Percentiles rank a stretch among this genome's conserved stretches.
phyloP scores from a whole-genome alignment of 1,140 invertebrate genomes.

The Littorina saxatilis region DNA sequence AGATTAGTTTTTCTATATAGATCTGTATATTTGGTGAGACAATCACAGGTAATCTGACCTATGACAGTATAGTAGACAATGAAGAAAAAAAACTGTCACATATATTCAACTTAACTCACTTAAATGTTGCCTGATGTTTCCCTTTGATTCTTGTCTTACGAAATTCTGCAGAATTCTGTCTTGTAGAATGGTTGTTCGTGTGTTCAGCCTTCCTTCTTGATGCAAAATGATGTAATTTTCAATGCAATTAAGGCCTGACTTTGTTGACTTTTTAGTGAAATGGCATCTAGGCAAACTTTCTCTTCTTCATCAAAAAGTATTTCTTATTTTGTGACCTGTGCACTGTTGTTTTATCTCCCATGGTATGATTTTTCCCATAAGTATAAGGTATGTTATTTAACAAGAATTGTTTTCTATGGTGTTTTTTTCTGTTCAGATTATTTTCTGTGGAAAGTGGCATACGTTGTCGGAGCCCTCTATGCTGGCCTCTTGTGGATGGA shows the following conservation, averaged over 20 bases:
- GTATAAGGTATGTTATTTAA: too few species aligned
- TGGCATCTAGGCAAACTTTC: neutral
- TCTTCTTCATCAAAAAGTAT: neutral
- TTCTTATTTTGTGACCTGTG: neutral
- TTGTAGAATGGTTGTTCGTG: too few species aligned
- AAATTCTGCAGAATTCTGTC: too few species aligned
- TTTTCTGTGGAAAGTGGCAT: conserved; percentile 33
- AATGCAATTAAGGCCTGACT: too few species aligned
- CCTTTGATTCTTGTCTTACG: too few species aligned
- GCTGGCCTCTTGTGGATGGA: conserved; percentile 35
- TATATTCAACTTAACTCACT: neutral
- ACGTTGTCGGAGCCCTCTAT: conserved; percentile 29
- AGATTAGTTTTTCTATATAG: neutral
- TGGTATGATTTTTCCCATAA: too few species aligned
- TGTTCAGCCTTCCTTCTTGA: too few species aligned
- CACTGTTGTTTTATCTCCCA: too few species aligned
- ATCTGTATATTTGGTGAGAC: neutral
- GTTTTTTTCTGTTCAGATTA: conserved; percentile 14
- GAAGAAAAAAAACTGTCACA: neutral
- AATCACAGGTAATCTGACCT: neutral
- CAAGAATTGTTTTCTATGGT: neutral
- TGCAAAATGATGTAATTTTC: too few species aligned
- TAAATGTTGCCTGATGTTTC: too few species aligned
- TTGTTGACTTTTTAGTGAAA: too few species aligned
- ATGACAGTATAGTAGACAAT: too few species aligned